Base-by-base conservation (phyloP, 2,797 vertebrate genomes). In the Schizothorax lantsangensis region DNA sequence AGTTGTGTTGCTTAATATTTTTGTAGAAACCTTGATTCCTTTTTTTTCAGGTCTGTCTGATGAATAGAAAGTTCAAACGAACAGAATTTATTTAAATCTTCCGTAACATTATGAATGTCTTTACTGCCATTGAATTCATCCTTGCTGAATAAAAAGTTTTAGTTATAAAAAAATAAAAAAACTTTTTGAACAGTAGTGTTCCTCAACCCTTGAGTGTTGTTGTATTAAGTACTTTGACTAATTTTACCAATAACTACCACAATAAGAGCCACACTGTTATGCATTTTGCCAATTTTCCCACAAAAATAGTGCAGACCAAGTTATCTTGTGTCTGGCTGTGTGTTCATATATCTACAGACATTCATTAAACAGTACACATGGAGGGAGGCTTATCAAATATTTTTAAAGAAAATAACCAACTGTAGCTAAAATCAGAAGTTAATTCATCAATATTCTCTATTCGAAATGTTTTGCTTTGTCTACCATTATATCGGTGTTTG, bases 351-450 rank as follows among this genome's bases (percentile, higher is more conserved):
- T 26, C 10, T 38, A 14, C 2, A 79, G n/a, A 64, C 9, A 47
- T 68, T 66, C n/a, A 66, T 49, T 33, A 14, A 62, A 12, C 8
- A 66, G 15, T 15, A 68, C 30, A 30, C 19, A 1, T 47, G 40
- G 17, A 81, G 40, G 26, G n/a, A 81, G n/a, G 26, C 2, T 33
- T 68, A 9, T 49, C 6, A 79, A 62, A 72, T 43, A 54, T 57
- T 57, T 43, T 59, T 10, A 23, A 59, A 54, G 66, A 82, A 73
- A 43, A 72, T 43, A 59, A 40, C 79, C 64, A 81, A 81, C 62
- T 81, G 68, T 43, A 21, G 30, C 45, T 49, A 30, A 62, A 59
- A 26, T 74, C 19, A 17, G 30, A 75, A 26, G 30, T 69, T 2
- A 4, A 52, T 52, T 43, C 0, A 52, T 54, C 17, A 45, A 57